phyloP scores from a whole-genome alignment of 2,113 vertebrate genomes.

The Lagenorhynchus albirostris region DNA sequence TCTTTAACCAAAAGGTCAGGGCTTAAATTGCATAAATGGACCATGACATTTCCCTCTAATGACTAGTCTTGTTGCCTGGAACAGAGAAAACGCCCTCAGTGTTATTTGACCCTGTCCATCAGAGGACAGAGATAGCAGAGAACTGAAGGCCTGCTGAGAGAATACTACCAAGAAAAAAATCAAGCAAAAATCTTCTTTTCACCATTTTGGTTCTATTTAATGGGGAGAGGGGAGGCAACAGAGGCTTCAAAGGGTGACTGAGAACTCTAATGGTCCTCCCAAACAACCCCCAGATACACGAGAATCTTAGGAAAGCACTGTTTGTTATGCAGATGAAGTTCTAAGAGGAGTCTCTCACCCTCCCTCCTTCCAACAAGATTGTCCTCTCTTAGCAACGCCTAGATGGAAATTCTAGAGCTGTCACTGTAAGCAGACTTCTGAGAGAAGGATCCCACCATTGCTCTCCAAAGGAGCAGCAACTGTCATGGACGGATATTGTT shows the following conservation, averaged over 20 bases:
- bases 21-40: neutral
- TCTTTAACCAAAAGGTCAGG: neutral
- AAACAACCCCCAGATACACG: neutral
- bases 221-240: neutral
- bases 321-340: neutral
- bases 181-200: neutral
- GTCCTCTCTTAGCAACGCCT: neutral
- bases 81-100: neutral
- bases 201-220: neutral
- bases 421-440: neutral
- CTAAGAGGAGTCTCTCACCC: neutral
- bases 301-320: neutral
- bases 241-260: neutral
- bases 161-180: neutral
- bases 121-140: neutral
- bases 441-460: neutral
- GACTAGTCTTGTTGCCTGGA: neutral
- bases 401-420: neutral
- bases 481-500: neutral
- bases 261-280: neutral
- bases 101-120: neutral
- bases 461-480: neutral
- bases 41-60: constrained; percentile 7
- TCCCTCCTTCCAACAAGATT: neutral
- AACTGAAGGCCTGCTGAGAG: neutral